Percentiles rank a stretch among this genome's conserved stretches.
These are phyloP conservation scores for Heterodera filipjevi DNA, from an alignment of 2,888 invertebrate genomes.

Conservation along the genomic window DNA sequence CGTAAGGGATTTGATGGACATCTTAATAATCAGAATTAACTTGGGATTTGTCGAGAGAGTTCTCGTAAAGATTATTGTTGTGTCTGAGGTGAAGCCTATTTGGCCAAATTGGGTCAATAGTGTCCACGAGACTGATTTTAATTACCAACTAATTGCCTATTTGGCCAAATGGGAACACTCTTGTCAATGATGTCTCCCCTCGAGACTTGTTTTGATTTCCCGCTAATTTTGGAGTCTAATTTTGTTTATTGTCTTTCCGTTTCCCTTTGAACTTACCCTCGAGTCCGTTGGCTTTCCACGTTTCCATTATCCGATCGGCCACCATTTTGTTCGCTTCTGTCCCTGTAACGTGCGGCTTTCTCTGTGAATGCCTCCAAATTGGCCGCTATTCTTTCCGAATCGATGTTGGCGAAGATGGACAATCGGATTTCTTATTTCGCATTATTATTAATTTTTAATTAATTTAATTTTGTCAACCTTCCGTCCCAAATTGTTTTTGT, in stretches of 20 bases:
- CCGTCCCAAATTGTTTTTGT: not conserved
- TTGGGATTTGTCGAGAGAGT: not conserved
- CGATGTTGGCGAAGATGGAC: constrained; percentile 5
- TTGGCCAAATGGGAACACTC: too few species aligned
- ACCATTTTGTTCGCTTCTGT: constrained; percentile 54
- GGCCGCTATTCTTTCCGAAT: not conserved
- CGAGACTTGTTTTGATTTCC: too few species aligned
- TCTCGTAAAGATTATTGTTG: not conserved
- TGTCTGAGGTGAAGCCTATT: too few species aligned
- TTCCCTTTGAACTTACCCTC: constrained; percentile 42
- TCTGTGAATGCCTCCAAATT: not conserved
- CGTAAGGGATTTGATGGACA: constrained; percentile 52
- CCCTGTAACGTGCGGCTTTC: constrained; percentile 38
- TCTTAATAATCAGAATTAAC: constrained; percentile 29
- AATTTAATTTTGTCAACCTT: not conserved
- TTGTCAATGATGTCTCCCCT: too few species aligned
- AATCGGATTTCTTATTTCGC: not conserved
- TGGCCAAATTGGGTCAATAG: too few species aligned
- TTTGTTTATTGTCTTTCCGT: not conserved
- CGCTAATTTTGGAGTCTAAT: not conserved
- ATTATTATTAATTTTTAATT: not conserved
- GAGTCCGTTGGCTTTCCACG: constrained; percentile 55
- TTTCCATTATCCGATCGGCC: constrained; percentile 54
- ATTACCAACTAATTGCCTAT: too few species aligned
- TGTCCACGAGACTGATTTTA: too few species aligned